Evolutionary conservation across 2,113 vertebrate species (phyloP), one percentile per base, ranked within the genome.

Genomic region (Pseudorhombus dupliciocellatus): DNA sequence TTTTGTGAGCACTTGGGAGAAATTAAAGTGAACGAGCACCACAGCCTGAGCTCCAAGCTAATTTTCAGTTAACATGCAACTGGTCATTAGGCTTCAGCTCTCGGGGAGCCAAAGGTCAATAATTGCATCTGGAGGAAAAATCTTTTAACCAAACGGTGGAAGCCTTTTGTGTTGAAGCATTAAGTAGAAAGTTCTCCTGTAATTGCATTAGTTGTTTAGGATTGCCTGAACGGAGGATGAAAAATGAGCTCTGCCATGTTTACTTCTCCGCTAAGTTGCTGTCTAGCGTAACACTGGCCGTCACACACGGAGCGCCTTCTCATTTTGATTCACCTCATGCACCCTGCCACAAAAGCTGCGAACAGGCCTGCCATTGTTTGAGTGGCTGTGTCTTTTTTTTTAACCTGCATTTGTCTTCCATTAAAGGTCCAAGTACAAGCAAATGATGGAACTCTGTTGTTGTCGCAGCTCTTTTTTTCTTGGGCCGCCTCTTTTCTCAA

Each of bases 31-130:
- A 85, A 88, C 42, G 15, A 65, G 66, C 40, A 55, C 22, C n/a
- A 12, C 72, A 74, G 78, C 71, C 69, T 4, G 54, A 5, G 81
- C 79, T 88, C 62, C 76, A 77, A 87, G 88, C 90, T 87, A 92
- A 87, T 91, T 91, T 91, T 91, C 87, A 89, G 84, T 92, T 91
- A 91, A 92, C 89, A 91, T 92, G 89, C 87, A 90, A 90, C 89
- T 90, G 88, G 89, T 91, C 87, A 89, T 91, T 90, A 89, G 88
- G 83, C 84, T 85, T 68, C 75, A 83, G 87, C 83, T 88, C 84
- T 77, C 52, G 54, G 66, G 66, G 73, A 90, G 90, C 79, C 84
- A 89, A 91, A 92, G 91, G 93, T 91, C 92, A 91, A 88, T 93
- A 91, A 91, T 91, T 92, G 90, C 89, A 84, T 92, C 88, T 92